Conservation (phyloP, 2,888 invertebrate species). For the Amiota mariae region DNA sequence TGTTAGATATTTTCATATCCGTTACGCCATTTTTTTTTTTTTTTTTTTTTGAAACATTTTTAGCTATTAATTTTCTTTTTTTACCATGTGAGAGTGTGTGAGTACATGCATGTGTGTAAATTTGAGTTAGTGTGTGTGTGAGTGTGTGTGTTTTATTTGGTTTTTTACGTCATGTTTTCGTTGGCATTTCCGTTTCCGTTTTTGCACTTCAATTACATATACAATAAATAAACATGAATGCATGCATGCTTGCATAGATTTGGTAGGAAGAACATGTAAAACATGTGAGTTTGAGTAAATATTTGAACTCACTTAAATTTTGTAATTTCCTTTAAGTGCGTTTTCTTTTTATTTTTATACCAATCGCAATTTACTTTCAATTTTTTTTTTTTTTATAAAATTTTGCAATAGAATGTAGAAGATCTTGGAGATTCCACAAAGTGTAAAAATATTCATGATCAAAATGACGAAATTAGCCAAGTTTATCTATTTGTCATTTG, state of each 20-base stretch:
- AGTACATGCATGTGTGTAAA: background rate
- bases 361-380: too few species aligned
- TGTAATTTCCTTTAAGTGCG: too few species aligned
- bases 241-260: too few species aligned
- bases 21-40: background rate
- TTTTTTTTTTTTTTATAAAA: too few species aligned
- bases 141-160: background rate
- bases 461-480: too few species aligned
- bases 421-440: too few species aligned
- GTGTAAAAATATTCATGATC: too few species aligned
- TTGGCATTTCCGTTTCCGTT: slow-evolving; percentile 24
- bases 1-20: slow-evolving; percentile 29
- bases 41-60: slow-evolving; percentile 19
- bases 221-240: background rate
- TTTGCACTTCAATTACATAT: background rate
- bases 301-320: too few species aligned
- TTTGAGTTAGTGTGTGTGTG: background rate
- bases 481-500: too few species aligned
- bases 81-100: background rate
- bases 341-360: too few species aligned
- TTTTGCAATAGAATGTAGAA: background rate
- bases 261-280: too few species aligned
- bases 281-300: too few species aligned
- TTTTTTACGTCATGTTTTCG: slow-evolving; percentile 4
- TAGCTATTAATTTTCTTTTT: slow-evolving; percentile 15